These are phyloP conservation scores for Axea sp. DNA, from an alignment of 2,888 invertebrate species.

Conservation along the genomic window DNA sequence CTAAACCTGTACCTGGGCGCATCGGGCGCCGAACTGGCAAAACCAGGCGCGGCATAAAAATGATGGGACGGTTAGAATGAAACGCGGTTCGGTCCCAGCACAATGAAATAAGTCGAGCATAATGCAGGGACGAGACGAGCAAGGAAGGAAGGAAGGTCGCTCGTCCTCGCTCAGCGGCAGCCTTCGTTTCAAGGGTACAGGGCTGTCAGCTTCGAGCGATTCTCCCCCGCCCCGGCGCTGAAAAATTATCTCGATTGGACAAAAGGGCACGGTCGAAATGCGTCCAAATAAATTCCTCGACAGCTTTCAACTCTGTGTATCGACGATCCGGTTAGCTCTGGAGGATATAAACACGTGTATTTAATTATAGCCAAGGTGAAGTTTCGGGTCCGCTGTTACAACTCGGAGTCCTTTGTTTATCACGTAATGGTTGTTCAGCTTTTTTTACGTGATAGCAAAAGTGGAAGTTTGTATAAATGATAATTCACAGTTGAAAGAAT, in stretches of 20 bases:
- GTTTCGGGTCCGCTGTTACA: too few species aligned
- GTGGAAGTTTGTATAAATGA: too few species aligned
- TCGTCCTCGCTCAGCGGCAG: constrained; percentile 68
- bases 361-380: too few species aligned
- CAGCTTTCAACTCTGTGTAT: too few species aligned
- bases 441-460: too few species aligned
- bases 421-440: too few species aligned
- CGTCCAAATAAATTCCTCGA: background rate
- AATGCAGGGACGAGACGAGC: constrained; percentile 66
- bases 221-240: constrained; percentile 55
- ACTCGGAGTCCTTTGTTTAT: too few species aligned
- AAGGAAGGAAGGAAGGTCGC: constrained; percentile 54
- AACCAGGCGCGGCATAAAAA: constrained; percentile 15
- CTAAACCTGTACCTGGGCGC: constrained; percentile 19
- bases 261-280: constrained; percentile 5
- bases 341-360: too few species aligned
- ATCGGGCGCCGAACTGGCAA: constrained; percentile 8
- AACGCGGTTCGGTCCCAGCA: constrained; percentile 36
- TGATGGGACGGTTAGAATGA: constrained; percentile 27
- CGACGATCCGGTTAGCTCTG: too few species aligned
- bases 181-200: constrained; percentile 78
- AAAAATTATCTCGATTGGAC: constrained; percentile 42
- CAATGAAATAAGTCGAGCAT: constrained; percentile 71
- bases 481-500: too few species aligned
- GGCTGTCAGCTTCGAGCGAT: constrained; percentile 67